phyloP scores from a whole-genome alignment of 2,113 vertebrate species.

The Salvelinus sp. region DNA sequence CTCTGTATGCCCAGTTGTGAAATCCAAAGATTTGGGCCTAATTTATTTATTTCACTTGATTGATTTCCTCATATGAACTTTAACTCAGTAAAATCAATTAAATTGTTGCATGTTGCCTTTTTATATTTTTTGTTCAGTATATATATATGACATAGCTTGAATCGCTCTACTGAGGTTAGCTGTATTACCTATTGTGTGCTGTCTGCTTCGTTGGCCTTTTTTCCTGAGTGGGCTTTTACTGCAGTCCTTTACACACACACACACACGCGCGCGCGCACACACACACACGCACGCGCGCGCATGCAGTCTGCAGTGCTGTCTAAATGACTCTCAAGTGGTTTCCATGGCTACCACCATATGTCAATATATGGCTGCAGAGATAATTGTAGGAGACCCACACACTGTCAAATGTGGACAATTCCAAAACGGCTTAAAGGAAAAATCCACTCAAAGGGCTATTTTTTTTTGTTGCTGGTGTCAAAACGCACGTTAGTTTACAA shows the following conservation, averaged over 20 bases:
- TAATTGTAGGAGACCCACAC: slow-evolving; percentile 21
- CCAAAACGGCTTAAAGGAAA: too few relatives aligned
- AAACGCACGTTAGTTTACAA: too few relatives aligned
- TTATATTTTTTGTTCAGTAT: not conserved
- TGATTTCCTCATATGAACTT: too few relatives aligned
- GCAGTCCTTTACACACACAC: slow-evolving; percentile 62
- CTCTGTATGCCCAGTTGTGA: too few relatives aligned
- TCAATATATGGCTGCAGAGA: slow-evolving; percentile 64
- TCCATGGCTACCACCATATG: slow-evolving; percentile 67
- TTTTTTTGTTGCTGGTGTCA: too few relatives aligned
- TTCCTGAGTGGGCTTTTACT: slow-evolving; percentile 71
- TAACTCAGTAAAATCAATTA: too few relatives aligned
- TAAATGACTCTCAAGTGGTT: slow-evolving; percentile 71
- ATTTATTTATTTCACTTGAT: too few relatives aligned
- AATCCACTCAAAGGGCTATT: too few relatives aligned
- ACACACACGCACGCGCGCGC: slow-evolving; percentile 76
- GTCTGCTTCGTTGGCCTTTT: slow-evolving; percentile 72
- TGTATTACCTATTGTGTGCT: slow-evolving; percentile 43
- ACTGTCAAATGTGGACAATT: too few relatives aligned
- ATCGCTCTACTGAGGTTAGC: slow-evolving; percentile 26
- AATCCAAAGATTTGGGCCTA: too few relatives aligned
- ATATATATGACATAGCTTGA: not conserved
- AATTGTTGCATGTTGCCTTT: too few relatives aligned
- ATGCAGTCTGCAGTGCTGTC: slow-evolving; percentile 75
- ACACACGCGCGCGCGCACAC: slow-evolving; percentile 53